Conservation (phyloP, 2,797 vertebrate species). For the Spinus olivaceus region DNA sequence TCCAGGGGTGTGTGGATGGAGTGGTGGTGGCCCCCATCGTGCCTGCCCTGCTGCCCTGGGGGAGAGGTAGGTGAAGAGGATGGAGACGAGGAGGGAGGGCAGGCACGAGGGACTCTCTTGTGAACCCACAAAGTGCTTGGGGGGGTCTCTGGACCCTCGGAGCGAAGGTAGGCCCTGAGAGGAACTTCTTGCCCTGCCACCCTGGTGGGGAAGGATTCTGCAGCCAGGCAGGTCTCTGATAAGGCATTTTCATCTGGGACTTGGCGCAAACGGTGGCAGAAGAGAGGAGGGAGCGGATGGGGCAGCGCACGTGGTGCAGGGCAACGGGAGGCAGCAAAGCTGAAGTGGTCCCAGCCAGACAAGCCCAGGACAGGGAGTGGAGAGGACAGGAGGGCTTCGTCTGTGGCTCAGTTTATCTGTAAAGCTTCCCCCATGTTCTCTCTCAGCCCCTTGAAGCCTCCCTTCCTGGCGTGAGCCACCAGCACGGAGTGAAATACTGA, state of each 20-base stretch:
- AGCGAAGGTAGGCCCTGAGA: constrained; percentile 52
- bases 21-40: rapidly evolving
- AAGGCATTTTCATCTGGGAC: constrained; percentile 67
- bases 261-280: constrained; percentile 24
- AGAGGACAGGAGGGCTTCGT: neutral
- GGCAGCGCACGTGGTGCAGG: neutral
- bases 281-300: neutral
- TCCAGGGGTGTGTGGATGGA: neutral
- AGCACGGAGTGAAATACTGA: constrained; percentile 59
- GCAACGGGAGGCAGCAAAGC: constrained; percentile 33
- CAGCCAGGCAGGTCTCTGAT: constrained; percentile 26
- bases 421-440: neutral
- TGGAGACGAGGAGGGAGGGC: neutral
- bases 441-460: constrained; percentile 11
- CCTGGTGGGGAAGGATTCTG: neutral
- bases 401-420: constrained; percentile 37
- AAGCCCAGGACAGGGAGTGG: neutral
- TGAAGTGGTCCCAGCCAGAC: neutral
- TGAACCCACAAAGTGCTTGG: constrained; percentile 12
- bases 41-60: neutral
- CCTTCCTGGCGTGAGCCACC: constrained; percentile 32
- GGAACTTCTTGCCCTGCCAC: constrained; percentile 36
- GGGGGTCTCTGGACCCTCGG: neutral
- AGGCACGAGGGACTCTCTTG: neutral
- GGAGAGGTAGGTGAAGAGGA: neutral